These are phyloP conservation scores for Tanytarsus gracilentus DNA, from an alignment of 2,888 invertebrate species.

Conservation along the genomic window DNA sequence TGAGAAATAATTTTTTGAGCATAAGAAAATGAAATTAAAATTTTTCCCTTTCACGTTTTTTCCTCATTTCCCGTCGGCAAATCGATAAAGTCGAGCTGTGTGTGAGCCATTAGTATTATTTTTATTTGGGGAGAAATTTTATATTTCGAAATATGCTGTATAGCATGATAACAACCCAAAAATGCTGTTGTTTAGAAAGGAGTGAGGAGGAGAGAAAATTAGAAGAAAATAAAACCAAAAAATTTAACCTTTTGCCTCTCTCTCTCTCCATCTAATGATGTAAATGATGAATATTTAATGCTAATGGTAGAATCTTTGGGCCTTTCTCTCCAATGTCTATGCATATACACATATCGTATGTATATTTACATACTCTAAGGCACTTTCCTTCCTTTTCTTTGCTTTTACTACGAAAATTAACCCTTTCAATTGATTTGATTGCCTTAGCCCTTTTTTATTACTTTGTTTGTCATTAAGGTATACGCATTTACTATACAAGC, in stretches of 20 bases:
- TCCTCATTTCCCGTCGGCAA: constrained; percentile 25
- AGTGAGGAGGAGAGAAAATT: too few species aligned
- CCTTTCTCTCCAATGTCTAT: not conserved
- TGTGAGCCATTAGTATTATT: not conserved
- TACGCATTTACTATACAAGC: not conserved
- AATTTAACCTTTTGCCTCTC: constrained; percentile 29
- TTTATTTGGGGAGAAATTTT: not conserved
- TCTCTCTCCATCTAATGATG: too few species aligned
- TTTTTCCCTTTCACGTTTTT: constrained; percentile 1
- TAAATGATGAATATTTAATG: constrained; percentile 29
- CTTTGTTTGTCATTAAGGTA: constrained; percentile 27
- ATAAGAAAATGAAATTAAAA: not conserved
- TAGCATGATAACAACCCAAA: constrained; percentile 5
- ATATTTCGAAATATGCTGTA: not conserved
- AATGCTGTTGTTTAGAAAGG: not conserved
- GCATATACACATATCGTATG: not conserved
- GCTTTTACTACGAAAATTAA: too few species aligned
- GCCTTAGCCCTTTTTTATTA: constrained; percentile 27
- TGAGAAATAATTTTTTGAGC: not conserved
- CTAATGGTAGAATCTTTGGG: constrained; percentile 21
- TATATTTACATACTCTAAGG: constrained; percentile 16
- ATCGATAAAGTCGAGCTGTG: not conserved
- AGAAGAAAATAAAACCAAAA: constrained; percentile 16
- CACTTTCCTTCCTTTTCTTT: constrained; percentile 2
- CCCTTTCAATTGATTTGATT: constrained; percentile 29